A percentile compares a stretch with the other conserved stretches of the same genome.
These are phyloP conservation scores for Podarcis cretensis DNA, from an alignment of 2,113 vertebrate genomes.

Conservation along the genomic window DNA sequence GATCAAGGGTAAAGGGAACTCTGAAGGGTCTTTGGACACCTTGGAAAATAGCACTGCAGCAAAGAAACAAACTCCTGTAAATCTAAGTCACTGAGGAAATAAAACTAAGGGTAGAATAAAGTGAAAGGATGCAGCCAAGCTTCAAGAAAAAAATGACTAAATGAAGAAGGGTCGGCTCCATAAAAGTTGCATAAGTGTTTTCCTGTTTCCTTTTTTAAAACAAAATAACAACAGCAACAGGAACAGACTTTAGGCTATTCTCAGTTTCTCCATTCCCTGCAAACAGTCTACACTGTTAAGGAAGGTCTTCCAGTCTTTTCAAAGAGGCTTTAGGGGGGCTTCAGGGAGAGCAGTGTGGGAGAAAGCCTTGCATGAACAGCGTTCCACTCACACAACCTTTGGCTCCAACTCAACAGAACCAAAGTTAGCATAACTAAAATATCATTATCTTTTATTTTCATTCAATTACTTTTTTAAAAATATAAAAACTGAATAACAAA, in stretches of 20 bases:
- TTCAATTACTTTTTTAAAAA: background rate
- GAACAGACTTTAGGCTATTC: too few relatives aligned
- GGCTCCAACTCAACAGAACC: background rate
- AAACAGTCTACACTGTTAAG: too few relatives aligned
- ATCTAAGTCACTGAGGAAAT: conserved; percentile 35
- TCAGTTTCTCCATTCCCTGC: too few relatives aligned
- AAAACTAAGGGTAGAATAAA: conserved; percentile 16
- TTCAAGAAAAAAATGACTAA: conserved; percentile 34
- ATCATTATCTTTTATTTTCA: background rate
- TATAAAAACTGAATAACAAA: background rate
- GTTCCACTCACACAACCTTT: too few relatives aligned
- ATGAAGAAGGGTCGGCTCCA: background rate
- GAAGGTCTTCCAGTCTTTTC: too few relatives aligned
- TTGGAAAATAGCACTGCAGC: conserved; percentile 32
- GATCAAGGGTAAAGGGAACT: background rate
- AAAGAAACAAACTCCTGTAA: conserved; percentile 17
- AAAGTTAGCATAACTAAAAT: background rate
- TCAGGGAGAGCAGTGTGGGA: too few relatives aligned
- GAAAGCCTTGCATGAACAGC: too few relatives aligned
- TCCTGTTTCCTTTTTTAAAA: background rate
- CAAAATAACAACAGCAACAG: too few relatives aligned
- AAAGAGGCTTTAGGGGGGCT: too few relatives aligned
- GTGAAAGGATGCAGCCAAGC: conserved; percentile 35
- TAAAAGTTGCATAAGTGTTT: background rate
- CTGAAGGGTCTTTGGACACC: conserved; percentile 5